Percentiles rank a stretch among this genome's conserved stretches.
Evolutionary conservation across 1,140 invertebrate genomes (phyloP).

Genomic region (Tetraneura akinire): DNA sequence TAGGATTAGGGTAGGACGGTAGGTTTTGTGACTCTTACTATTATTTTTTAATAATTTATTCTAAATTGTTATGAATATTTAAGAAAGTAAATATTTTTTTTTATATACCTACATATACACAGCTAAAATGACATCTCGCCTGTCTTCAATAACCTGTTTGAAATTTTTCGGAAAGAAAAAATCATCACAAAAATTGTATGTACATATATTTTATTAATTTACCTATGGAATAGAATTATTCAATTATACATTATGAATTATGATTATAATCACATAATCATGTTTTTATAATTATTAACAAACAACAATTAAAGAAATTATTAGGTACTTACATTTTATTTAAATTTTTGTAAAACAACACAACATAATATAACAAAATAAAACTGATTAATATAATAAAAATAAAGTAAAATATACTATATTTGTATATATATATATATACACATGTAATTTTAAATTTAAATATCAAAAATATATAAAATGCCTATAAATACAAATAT

Average conservation of each 20-base stretch:
- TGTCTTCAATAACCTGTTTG: not conserved
- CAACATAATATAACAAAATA: too few species aligned
- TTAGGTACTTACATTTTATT: not conserved
- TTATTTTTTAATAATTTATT: too few species aligned
- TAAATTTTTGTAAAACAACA: not conserved
- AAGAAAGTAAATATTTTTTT: too few species aligned
- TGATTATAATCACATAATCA: not conserved
- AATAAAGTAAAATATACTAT: too few species aligned
- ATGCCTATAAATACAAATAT: not conserved
- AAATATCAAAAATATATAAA: not conserved
- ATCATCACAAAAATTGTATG: constrained; percentile 26
- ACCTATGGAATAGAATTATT: not conserved
- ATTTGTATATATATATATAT: too few species aligned
- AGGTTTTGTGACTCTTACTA: too few species aligned
- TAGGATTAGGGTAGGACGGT: too few species aligned
- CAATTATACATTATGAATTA: not conserved
- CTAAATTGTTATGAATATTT: too few species aligned
- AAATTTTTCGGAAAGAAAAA: constrained; percentile 22
- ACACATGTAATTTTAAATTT: not conserved
- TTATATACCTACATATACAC: too few species aligned
- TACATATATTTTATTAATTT: not conserved
- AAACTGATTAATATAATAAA: too few species aligned
- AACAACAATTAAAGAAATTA: not conserved
- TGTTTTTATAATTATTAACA: not conserved
- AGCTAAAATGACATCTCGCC: constrained; percentile 7